Conservation (phyloP, 2,113 vertebrate species). For the Phalacrocorax aristotelis region DNA sequence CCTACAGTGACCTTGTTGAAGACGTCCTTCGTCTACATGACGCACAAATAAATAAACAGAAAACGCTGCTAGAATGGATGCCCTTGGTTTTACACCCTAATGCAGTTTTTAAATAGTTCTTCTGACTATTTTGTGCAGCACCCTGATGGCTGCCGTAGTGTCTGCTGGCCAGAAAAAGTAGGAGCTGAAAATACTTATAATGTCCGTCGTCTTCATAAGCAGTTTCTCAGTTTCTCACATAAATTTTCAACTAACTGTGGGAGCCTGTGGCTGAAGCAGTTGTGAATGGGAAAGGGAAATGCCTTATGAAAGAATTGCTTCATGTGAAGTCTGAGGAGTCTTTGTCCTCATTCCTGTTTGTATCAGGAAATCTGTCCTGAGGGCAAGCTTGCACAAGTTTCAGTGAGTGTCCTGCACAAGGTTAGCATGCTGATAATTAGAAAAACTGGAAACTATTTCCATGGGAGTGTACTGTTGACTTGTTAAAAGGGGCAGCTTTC, state of each 20-base stretch:
- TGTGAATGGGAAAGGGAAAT: conserved; percentile 4
- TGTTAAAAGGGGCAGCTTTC: neutral
- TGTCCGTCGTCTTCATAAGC: neutral
- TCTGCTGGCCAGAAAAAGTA: neutral
- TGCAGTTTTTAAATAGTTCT: neutral
- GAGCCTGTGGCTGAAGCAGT: neutral
- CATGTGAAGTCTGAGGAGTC: neutral
- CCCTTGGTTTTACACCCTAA: neutral
- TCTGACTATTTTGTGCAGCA: neutral
- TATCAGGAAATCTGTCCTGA: conserved; percentile 34
- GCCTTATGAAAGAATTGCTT: neutral
- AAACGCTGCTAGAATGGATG: neutral
- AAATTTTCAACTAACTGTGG: neutral
- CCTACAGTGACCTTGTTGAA: neutral
- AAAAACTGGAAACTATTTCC: conserved; percentile 36
- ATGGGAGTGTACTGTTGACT: conserved; percentile 27
- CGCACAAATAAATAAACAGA: neutral
- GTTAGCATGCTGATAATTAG: neutral
- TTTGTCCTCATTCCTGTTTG: conserved; percentile 19
- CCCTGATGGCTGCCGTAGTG: neutral
- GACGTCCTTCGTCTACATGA: neutral
- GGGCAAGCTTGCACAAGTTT: conserved; percentile 25
- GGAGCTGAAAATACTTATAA: neutral
- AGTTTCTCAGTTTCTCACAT: neutral
- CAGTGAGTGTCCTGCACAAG: neutral